Conservation (phyloP, 2,888 invertebrate genomes). For the Drosophila cracens region DNA sequence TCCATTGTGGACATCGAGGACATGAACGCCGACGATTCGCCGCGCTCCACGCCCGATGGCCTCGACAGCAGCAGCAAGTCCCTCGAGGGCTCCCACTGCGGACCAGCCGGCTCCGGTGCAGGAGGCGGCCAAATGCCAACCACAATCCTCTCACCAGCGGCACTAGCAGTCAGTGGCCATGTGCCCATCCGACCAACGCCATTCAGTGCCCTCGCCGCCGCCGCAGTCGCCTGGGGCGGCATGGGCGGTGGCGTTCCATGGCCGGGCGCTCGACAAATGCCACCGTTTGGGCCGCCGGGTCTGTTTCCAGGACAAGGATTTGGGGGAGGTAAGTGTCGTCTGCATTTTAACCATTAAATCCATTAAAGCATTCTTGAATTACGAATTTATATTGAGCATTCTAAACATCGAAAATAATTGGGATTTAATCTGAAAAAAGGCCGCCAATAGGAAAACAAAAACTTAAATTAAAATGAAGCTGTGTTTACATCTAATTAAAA, state of each 20-base stretch:
- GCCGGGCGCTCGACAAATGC: conserved; percentile 87
- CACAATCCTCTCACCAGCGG: conserved; percentile 82
- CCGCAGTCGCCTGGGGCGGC: conserved; percentile 88
- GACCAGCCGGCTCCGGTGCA: conserved; percentile 42
- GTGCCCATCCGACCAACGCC: conserved; percentile 91
- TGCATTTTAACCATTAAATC: not conserved
- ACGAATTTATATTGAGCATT: not conserved
- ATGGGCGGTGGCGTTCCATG: conserved; percentile 87
- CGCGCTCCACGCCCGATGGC: conserved; percentile 84
- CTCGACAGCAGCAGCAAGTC: conserved; percentile 84
- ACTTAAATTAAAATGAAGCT: not conserved
- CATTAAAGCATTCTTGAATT: not conserved
- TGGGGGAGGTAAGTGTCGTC: conserved; percentile 85
- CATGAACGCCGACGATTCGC: conserved; percentile 86
- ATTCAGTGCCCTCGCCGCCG: conserved; percentile 90
- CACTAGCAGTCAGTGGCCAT: conserved; percentile 85
- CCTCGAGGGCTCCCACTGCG: conserved; percentile 71
- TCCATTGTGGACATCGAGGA: conserved; percentile 93
- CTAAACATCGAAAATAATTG: not conserved
- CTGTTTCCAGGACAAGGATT: conserved; percentile 89
- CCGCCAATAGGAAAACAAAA: not conserved
- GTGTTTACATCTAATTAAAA: not conserved
- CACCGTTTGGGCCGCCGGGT: conserved; percentile 87
- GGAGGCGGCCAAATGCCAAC: conserved; percentile 69
- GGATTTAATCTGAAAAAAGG: not conserved